Conservation (phyloP, 2,888 invertebrate genomes). For the Biston stratarius region DNA sequence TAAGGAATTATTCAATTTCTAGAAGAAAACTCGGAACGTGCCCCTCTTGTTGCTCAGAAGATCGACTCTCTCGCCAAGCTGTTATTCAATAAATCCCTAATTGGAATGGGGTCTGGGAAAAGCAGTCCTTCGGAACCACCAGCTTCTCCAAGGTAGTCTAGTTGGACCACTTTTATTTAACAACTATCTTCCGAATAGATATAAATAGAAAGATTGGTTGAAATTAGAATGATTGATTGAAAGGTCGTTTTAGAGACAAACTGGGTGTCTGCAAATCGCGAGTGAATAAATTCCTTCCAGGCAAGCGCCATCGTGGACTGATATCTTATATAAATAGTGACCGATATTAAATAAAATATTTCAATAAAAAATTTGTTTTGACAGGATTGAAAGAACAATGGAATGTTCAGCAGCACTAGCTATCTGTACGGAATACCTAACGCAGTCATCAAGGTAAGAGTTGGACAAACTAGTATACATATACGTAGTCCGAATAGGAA, state of each 20-base stretch:
- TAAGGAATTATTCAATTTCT: conserved; percentile 40
- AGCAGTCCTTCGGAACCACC: conserved; percentile 77
- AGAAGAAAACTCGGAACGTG: conserved; percentile 86
- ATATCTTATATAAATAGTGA: too few relatives aligned
- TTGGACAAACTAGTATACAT: background rate
- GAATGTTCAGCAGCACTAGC: conserved; percentile 79
- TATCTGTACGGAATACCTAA: conserved; percentile 79
- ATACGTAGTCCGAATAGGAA: too few relatives aligned
- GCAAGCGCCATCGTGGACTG: too few relatives aligned
- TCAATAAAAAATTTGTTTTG: background rate
- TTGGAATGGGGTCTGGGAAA: conserved; percentile 77
- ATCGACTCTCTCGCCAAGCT: conserved; percentile 92
- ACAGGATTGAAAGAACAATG: conserved; percentile 74
- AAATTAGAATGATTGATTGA: too few relatives aligned
- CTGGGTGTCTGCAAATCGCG: too few relatives aligned
- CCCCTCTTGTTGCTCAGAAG: conserved; percentile 90
- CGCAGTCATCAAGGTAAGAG: conserved; percentile 72
- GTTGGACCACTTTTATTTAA: conserved; percentile 5
- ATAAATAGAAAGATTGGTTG: too few relatives aligned
- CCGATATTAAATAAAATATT: too few relatives aligned
- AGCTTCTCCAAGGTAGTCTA: conserved; percentile 71
- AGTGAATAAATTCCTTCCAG: too few relatives aligned
- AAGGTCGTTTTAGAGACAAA: too few relatives aligned
- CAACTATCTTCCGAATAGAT: background rate
- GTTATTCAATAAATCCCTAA: conserved; percentile 88